These are phyloP conservation scores for Orthosia incerta DNA, from an alignment of 2,888 invertebrate genomes.

Conservation along the genomic window DNA sequence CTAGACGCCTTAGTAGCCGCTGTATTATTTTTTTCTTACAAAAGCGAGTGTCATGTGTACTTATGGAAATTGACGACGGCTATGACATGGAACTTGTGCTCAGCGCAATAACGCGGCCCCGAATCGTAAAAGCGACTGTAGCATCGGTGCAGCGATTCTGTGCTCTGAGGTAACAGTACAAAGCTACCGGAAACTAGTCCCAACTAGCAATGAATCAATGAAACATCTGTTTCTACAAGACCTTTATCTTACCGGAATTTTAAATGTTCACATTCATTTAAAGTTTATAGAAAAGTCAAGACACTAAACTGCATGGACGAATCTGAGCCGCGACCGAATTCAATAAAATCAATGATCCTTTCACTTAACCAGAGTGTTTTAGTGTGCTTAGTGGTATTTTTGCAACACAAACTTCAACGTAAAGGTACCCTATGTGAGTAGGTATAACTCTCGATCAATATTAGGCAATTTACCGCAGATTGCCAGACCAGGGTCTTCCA, in stretches of 20 bases:
- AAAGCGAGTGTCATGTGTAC: neutral
- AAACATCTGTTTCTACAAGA: neutral
- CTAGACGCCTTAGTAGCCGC: neutral
- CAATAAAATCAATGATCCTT: neutral
- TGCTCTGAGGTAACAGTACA: neutral
- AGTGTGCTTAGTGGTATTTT: slow-evolving; percentile 1
- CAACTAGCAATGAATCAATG: neutral
- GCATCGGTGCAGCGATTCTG: neutral
- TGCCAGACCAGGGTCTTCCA: neutral
- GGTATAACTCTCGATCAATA: too few species aligned
- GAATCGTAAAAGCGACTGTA: neutral
- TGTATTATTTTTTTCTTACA: neutral
- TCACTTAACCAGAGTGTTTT: neutral
- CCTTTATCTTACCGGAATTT: too few species aligned
- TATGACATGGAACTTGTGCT: neutral
- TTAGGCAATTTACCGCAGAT: too few species aligned
- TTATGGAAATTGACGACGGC: neutral
- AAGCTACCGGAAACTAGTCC: neutral
- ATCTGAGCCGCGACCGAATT: neutral
- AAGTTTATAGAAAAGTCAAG: too few species aligned
- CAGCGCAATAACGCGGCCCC: neutral
- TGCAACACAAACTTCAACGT: too few species aligned
- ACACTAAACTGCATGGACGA: neutral
- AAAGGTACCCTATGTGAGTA: too few species aligned
- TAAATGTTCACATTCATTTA: too few species aligned